Evolutionary conservation across 1,140 invertebrate species (phyloP).

Genomic region (Saccostrea cuccullata): DNA sequence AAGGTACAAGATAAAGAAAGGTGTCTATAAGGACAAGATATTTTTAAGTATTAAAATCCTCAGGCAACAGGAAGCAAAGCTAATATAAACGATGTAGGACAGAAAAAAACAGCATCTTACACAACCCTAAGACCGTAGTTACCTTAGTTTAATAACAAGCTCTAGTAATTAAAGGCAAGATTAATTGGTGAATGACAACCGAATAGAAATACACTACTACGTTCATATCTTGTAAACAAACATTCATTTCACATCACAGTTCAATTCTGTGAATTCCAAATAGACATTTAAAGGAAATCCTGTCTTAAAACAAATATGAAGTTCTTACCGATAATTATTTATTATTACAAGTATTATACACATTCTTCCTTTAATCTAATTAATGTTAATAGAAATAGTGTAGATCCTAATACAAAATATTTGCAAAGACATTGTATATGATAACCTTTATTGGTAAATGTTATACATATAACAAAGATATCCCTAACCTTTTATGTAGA

Average conservation of each 20-base stretch:
- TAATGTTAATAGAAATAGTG: no score
- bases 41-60: constrained; percentile 17
- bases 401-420: no score
- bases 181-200: constrained; percentile 31
- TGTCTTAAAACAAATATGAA: no score
- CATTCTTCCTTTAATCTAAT: no score
- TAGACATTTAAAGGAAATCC: no score
- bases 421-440: no score
- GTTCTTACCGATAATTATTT: no score
- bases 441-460: no score
- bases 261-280: background rate
- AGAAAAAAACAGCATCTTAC: background rate
- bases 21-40: background rate
- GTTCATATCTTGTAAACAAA: background rate
- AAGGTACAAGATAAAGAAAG: background rate
- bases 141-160: background rate
- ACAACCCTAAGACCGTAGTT: background rate
- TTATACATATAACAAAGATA: no score
- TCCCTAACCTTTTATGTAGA: no score
- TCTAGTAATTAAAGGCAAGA: constrained; percentile 4
- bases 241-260: background rate
- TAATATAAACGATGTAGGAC: constrained; percentile 5
- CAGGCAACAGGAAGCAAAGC: constrained; percentile 19
- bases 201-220: background rate
- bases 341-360: no score